A percentile compares a stretch with the other conserved stretches of the same genome.
Conservation (phyloP, 1,140 invertebrate genomes). For the Manduca sexta region DNA sequence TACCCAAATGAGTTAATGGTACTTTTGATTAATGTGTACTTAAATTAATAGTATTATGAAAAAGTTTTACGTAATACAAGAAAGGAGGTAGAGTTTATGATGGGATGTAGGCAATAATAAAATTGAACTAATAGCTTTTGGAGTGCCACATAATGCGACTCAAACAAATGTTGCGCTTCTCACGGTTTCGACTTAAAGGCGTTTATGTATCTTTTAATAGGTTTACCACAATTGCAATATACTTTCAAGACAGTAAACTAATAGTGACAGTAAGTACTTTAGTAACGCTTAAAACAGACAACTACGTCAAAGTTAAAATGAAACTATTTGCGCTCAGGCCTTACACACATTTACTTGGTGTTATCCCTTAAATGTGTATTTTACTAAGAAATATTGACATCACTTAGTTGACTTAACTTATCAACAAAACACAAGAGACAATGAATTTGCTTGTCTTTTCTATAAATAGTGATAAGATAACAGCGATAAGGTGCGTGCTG, state of each 20-base stretch:
- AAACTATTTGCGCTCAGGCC: no score
- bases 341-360: no score
- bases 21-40: no score
- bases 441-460: slow-evolving; percentile 17
- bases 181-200: background rate
- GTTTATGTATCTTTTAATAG: background rate
- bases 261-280: no score
- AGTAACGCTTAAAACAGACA: no score
- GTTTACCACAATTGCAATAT: background rate
- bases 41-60: no score
- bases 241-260: slow-evolving; percentile 1
- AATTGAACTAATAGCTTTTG: background rate
- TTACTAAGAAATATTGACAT: slow-evolving; percentile 1
- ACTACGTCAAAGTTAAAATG: no score
- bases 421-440: slow-evolving; percentile 14
- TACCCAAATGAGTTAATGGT: no score
- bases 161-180: background rate
- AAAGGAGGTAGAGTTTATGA: no score
- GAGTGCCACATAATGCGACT: background rate
- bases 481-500: slow-evolving; percentile 15
- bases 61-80: no score
- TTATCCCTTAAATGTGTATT: background rate
- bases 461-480: slow-evolving; percentile 22
- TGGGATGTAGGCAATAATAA: no score
- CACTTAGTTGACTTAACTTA: slow-evolving; percentile 2